These are phyloP conservation scores for Psittacula echo DNA, from an alignment of 2,797 vertebrate species.

Conservation along the genomic window DNA sequence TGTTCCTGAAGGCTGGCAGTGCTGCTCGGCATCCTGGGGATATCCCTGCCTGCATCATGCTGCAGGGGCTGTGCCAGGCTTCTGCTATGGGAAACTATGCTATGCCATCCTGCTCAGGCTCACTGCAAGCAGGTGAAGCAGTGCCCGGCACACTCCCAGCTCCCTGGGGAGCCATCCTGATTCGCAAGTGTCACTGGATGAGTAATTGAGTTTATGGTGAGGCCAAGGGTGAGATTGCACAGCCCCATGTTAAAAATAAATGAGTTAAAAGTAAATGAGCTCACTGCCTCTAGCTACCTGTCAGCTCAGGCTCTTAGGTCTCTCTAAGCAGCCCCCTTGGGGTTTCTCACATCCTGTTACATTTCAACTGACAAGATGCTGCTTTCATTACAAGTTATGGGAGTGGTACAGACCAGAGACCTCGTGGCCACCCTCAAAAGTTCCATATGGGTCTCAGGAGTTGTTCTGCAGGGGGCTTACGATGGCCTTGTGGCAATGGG, in stretches of 20 bases:
- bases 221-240: neutral
- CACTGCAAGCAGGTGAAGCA: neutral
- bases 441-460: neutral
- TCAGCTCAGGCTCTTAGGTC: neutral
- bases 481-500: fast-evolving
- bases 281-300: neutral
- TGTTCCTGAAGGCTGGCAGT: neutral
- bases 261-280: neutral
- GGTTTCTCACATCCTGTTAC: neutral
- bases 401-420: neutral
- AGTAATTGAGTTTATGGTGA: neutral
- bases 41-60: neutral
- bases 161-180: fast-evolving
- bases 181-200: neutral
- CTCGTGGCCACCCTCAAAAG: neutral
- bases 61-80: neutral
- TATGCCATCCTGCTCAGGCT: neutral
- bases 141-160: fast-evolving
- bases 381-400: neutral
- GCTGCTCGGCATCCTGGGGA: neutral
- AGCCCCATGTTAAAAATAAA: neutral
- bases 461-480: neutral
- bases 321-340: neutral
- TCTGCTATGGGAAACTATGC: neutral
- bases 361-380: neutral